Evolutionary conservation across 2,888 invertebrate species (phyloP).

Genomic region (Polydrusus tereticollis): DNA sequence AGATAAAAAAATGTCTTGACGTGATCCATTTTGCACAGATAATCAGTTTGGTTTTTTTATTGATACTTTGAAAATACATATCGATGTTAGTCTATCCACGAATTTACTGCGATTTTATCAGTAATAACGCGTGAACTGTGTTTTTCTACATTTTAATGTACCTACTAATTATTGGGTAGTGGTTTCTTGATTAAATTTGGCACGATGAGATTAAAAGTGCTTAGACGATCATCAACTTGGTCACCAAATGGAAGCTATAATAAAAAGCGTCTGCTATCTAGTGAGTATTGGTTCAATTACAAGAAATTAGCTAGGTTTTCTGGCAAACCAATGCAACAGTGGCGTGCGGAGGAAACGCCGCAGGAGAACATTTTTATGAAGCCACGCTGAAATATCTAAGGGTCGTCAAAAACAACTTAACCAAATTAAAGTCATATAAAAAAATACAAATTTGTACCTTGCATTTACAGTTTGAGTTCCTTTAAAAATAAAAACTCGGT

Average conservation of each 20-base stretch:
- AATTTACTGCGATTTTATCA: not conserved
- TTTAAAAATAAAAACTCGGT: no score
- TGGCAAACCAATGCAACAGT: no score
- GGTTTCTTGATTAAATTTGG: not conserved
- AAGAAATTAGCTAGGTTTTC: no score
- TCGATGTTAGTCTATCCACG: not conserved
- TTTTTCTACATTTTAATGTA: not conserved
- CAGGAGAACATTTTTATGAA: no score
- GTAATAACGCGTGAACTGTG: not conserved
- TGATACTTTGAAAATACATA: not conserved
- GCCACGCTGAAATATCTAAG: no score
- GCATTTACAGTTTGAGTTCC: no score
- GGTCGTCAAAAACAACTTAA: no score
- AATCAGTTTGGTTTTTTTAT: not conserved
- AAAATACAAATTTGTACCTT: no score
- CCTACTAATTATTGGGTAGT: not conserved
- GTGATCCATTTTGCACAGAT: not conserved
- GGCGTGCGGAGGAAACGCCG: no score
- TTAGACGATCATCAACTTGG: constrained; percentile 1
- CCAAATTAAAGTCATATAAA: no score
- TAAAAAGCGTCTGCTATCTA: not conserved
- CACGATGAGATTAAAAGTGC: not conserved
- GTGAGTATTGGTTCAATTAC: no score
- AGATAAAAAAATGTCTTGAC: constrained; percentile 3
- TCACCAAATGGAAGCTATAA: not conserved